phyloP scores from a whole-genome alignment of 2,113 vertebrate species.

The Labeo rohita region DNA sequence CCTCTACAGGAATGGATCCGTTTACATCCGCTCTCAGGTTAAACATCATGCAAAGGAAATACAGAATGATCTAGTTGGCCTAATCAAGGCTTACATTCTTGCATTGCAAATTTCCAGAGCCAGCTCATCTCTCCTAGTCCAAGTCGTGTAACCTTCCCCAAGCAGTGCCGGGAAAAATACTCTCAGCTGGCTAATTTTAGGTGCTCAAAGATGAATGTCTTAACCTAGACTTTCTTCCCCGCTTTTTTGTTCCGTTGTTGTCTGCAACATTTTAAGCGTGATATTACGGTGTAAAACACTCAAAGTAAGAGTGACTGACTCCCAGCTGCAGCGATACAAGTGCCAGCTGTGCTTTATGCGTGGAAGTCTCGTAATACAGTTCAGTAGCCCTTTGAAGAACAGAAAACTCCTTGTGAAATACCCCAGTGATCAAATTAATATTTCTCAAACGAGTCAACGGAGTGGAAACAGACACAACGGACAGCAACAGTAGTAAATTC shows the following conservation, averaged over 20 bases:
- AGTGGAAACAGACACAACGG: conserved; percentile 49
- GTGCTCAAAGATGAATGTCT: conserved; percentile 45
- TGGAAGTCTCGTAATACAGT: conserved; percentile 63
- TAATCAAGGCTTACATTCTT: conserved; percentile 30
- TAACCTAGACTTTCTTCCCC: conserved; percentile 13
- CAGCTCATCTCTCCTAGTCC: conserved; percentile 36
- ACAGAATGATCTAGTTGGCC: conserved; percentile 27
- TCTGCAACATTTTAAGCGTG: conserved; percentile 70
- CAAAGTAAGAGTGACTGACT: conserved; percentile 70
- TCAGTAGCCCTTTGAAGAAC: conserved; percentile 68
- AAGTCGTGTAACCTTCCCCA: conserved; percentile 21
- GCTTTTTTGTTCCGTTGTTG: conserved; percentile 50
- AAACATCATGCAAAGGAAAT: conserved; percentile 35
- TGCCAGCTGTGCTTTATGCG: conserved; percentile 72
- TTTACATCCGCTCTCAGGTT: conserved; percentile 21
- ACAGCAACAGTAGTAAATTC: conserved; percentile 61
- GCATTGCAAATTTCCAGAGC: conserved; percentile 14
- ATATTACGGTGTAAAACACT: conserved; percentile 70
- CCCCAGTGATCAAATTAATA: conserved; percentile 67
- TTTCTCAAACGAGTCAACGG: conserved; percentile 63
- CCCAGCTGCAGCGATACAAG: conserved; percentile 73
- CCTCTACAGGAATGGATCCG: neutral
- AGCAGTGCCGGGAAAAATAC: conserved; percentile 42
- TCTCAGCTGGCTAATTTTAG: conserved; percentile 41
- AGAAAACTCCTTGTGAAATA: conserved; percentile 61